These are phyloP conservation scores for Rhopilema esculentum DNA, from an alignment of 30 jellyfish, hydroid and myxozoan species.

Conservation along the genomic window DNA sequence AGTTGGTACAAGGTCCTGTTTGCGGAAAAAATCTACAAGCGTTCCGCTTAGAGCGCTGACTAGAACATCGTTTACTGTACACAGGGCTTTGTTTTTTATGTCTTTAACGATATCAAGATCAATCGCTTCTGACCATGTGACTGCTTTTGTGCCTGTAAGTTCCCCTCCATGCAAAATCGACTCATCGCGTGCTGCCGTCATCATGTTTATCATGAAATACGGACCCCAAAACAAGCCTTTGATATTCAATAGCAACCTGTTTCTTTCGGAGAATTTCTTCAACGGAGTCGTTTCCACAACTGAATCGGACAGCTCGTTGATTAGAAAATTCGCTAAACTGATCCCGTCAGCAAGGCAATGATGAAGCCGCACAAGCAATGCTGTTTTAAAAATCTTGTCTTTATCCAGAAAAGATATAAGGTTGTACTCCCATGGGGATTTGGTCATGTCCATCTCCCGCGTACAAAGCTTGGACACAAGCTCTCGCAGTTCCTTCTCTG, in stretches of 20 bases:
- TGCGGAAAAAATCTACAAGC: constrained; percentile 35
- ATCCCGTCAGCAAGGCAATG: constrained; percentile 93
- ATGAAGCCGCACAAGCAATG: constrained; percentile 65
- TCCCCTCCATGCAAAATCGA: constrained; percentile 65
- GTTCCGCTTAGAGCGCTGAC: constrained; percentile 69
- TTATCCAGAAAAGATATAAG: constrained; percentile 68
- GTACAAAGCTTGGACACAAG: constrained; percentile 54
- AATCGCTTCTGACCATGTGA: constrained; percentile 83
- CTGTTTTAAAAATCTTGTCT: constrained; percentile 61
- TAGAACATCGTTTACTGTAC: constrained; percentile 87
- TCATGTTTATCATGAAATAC: constrained; percentile 32
- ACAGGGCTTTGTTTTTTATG: constrained; percentile 51
- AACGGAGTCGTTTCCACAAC: constrained; percentile 54
- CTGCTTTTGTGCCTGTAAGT: constrained; percentile 62
- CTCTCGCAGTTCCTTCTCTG: constrained; percentile 31
- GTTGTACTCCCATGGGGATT: constrained; percentile 86
- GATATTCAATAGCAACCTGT: constrained; percentile 41
- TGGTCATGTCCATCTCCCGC: constrained; percentile 37
- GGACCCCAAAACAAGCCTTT: constrained; percentile 84
- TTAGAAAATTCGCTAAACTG: constrained; percentile 65
- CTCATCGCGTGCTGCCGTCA: constrained; percentile 57
- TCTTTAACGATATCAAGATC: constrained; percentile 66
- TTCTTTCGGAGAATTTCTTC: constrained; percentile 70
- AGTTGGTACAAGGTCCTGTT: constrained; percentile 8
- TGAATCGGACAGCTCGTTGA: constrained; percentile 60